These are phyloP conservation scores for Syrmaticus mikado DNA, from an alignment of 2,113 vertebrate genomes.

Conservation along the genomic window DNA sequence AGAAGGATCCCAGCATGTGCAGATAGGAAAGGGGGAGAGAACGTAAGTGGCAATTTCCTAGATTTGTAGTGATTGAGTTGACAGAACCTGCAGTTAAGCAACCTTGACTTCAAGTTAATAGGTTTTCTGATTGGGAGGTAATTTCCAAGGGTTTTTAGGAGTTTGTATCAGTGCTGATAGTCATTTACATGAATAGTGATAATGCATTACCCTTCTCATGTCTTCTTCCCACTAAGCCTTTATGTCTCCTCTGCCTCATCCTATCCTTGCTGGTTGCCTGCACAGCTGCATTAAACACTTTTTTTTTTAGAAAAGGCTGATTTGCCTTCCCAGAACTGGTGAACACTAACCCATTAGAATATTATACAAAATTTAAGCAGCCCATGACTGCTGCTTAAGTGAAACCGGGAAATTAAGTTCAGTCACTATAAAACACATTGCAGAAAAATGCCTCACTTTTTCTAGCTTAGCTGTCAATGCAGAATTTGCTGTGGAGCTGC, in stretches of 20 bases:
- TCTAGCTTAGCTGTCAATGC: background rate
- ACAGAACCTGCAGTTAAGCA: constrained; percentile 61
- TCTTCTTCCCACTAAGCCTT: constrained; percentile 39
- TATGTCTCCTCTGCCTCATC: constrained; percentile 32
- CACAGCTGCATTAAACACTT: background rate
- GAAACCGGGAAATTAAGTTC: background rate
- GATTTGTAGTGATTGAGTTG: constrained; percentile 54
- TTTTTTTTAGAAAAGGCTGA: constrained; percentile 23
- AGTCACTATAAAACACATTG: background rate
- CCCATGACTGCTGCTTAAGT: background rate
- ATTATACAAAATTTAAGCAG: constrained; percentile 15
- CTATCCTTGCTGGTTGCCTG: background rate
- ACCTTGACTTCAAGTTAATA: constrained; percentile 66
- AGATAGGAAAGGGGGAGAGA: background rate
- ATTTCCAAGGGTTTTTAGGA: constrained; percentile 56
- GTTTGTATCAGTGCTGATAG: constrained; percentile 44
- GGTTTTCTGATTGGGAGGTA: constrained; percentile 51
- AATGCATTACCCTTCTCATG: constrained; percentile 41
- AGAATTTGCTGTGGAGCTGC: background rate
- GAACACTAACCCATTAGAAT: constrained; percentile 22
- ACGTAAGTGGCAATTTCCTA: constrained; percentile 23
- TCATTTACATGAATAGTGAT: constrained; percentile 59
- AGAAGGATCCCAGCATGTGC: background rate
- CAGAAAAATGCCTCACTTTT: background rate
- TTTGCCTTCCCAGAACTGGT: background rate